A percentile compares a stretch with the other conserved stretches of the same genome.
Conservation (phyloP, 2,113 vertebrate species). For the Thymallus thymallus region DNA sequence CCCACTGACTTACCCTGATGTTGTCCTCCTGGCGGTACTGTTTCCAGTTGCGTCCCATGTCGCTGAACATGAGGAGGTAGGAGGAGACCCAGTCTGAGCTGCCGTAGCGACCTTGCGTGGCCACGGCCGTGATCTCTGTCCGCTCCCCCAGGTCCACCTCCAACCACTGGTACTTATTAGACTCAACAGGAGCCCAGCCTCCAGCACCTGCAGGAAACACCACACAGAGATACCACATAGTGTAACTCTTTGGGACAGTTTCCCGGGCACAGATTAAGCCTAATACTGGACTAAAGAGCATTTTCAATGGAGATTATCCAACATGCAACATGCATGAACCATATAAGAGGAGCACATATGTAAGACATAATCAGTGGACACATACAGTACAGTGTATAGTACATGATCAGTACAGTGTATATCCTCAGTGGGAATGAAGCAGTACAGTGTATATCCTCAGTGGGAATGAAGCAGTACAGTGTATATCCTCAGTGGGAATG, state of each 20-base stretch:
- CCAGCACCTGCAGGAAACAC: conserved; percentile 82
- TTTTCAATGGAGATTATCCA: too few relatives aligned
- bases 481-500: too few relatives aligned
- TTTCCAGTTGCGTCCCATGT: conserved; percentile 90
- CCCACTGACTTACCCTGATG: conserved; percentile 78
- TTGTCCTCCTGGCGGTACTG: conserved; percentile 89
- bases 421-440: too few relatives aligned
- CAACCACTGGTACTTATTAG: conserved; percentile 89
- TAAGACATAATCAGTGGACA: too few relatives aligned
- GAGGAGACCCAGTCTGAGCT: conserved; percentile 91
- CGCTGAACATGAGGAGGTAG: conserved; percentile 90
- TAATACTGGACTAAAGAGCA: too few relatives aligned
- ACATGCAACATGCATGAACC: not conserved
- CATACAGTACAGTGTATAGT: too few relatives aligned
- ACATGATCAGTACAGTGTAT: too few relatives aligned
- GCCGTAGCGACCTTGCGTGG: conserved; percentile 91
- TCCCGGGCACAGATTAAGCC: too few relatives aligned
- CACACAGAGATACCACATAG: not conserved
- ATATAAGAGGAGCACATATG: too few relatives aligned
- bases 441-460: too few relatives aligned
- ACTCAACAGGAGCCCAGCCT: conserved; percentile 89
- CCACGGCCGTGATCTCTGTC: conserved; percentile 82
- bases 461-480: too few relatives aligned
- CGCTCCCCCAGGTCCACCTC: conserved; percentile 88
- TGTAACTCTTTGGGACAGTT: too few relatives aligned